Evolutionary conservation across 2,113 vertebrate genomes (phyloP).

Genomic region (Grantiella picta): DNA sequence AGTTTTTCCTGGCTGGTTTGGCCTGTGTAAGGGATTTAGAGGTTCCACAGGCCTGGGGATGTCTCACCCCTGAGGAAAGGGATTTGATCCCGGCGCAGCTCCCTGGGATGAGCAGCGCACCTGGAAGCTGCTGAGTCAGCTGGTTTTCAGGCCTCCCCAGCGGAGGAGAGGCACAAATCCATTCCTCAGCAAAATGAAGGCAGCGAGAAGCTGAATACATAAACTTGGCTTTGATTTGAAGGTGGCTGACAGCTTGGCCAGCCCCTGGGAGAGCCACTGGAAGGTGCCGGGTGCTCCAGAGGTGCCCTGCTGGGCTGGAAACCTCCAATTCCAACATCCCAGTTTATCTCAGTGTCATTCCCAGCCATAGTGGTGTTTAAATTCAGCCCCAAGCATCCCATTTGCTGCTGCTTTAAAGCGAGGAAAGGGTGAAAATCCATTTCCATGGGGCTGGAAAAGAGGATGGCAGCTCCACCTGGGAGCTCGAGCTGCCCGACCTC

Average conservation of each 20-base stretch:
- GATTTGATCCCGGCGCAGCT: accelerated
- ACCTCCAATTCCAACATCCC: accelerated
- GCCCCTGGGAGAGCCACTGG: neutral
- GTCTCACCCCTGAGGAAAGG: neutral
- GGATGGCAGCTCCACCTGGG: accelerated
- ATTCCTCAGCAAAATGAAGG: neutral
- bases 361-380: neutral
- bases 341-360: neutral
- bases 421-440: neutral
- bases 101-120: neutral
- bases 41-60: neutral
- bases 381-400: neutral
- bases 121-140: neutral
- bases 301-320: neutral
- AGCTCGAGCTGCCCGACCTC: accelerated
- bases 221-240: neutral
- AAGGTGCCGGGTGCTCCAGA: neutral
- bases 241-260: neutral
- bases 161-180: neutral
- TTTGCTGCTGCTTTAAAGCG: neutral
- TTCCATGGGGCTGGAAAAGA: neutral
- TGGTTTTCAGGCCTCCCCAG: neutral
- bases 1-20: neutral
- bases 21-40: neutral
- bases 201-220: neutral